Base-by-base conservation (phyloP, 2,888 invertebrate genomes). In the Cryptocephalus moraei region DNA sequence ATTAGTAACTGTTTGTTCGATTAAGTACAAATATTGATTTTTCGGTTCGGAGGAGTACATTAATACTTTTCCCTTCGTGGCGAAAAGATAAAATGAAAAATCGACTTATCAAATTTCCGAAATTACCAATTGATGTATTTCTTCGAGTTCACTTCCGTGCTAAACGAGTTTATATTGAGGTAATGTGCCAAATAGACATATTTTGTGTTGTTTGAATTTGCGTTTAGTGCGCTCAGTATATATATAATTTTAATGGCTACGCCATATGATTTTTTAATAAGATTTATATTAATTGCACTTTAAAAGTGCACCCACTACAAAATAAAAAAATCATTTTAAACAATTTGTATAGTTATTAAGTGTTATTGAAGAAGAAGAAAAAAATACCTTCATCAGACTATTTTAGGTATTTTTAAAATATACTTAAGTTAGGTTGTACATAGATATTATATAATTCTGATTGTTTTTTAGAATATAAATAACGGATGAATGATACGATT, bases 301-400 rank as follows among this genome's bases (percentile, higher is more conserved):
- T 63, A 66, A 58, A 68, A 69, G 67, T 68, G 69, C 62, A 22
- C 58, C 51, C 55, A 66, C 63, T 65, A 66, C 59, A 63, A 57
- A 22, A 22, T 22, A 22, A 22, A 22, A 57, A 57, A 63, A 62
- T 60, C 60, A 60, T 62, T 36, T 22, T 62, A 64, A 65, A 64
- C 62, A 61, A 22, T 22, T 61, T 64, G 65, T 65, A 66, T 65
- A 66, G 62, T 61, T 63, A 57, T 64, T 22, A 63, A 62, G 63
- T 64, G 63, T 63, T 62, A 56, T 54, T 46, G n/a, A 40, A 42
- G 39, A 43, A 41, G 22, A 10, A 47, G 42, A 40, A 43, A 36
- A 40, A 32, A 41, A 10, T 12, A 14, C 12, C 40, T 48, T 39
- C 53, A 50, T 50, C 49, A 49, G 33, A 42, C 47, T 46, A 46